Evolutionary conservation across 2,888 invertebrate species (phyloP), one percentile per base, ranked within the genome.

Genomic region (Lapara coniferarum): DNA sequence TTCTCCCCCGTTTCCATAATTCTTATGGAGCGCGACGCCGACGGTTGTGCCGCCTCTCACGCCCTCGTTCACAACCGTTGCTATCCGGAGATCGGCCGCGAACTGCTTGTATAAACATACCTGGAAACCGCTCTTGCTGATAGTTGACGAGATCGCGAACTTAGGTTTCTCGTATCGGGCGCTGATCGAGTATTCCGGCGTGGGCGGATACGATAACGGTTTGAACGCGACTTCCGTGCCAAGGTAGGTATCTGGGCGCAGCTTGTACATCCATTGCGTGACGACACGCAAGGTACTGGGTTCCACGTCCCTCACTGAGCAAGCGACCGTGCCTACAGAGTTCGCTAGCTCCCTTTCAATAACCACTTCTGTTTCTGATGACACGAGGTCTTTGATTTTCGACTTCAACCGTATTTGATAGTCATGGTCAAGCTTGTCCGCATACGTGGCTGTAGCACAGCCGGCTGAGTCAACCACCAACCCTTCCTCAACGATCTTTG

Each of bases 371-470:
- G 89, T 90, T 78, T 93, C 92, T 53, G 93, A 93, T 0, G 91
- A 86, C 13, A 91, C 78, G n/a, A 93, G 72, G 69, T 93, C 91
- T 70, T 78, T 89, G 68, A 93, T 92, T 73, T 85, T 90, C 0
- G 93, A 91, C 2, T 88, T 90, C 13, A 93, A 75, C 30, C 85
- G 81, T 85, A 93, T 85, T 71, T 89, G 84, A 73, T 88, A 89
- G 0, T 78, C 80, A 12, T 85, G 87, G 0, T 89, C 88, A 2
- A 91, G 74, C 0, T 77, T 72, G 68, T 92, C 89, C 14, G 80
- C 85, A 74, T 93, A 93, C 0, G 88, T 87, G 0, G 93, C 93
- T 0, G 90, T 90, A 0, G 92, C 92, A 2, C 89, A 89, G 1
- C 93, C 92, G 0, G 85, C 80, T 0, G 90, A 84, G 72, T 93